Conservation (phyloP, 2,113 vertebrate species). For the Mirza zaza region DNA sequence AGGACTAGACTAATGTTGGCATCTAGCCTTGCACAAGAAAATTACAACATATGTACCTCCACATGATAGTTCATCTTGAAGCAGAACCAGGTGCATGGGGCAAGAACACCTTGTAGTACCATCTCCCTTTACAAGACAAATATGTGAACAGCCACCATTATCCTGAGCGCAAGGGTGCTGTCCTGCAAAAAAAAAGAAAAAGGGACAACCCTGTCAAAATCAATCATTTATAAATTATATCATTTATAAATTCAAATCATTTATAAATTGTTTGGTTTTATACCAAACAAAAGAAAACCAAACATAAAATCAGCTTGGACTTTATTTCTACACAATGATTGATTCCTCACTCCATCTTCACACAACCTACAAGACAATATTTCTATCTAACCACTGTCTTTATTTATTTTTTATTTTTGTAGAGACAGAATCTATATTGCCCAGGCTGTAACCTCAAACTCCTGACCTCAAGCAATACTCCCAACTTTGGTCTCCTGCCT, state of each 20-base stretch:
- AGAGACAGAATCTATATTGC: too few relatives aligned
- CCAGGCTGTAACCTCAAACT: too few relatives aligned
- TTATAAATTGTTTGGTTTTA: too few relatives aligned
- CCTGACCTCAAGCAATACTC: too few relatives aligned
- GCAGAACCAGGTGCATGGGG: conserved; percentile 94
- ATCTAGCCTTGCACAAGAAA: background rate
- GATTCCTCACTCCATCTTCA: background rate
- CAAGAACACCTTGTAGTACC: conserved; percentile 97
- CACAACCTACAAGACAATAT: background rate
- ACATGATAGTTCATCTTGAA: conserved; percentile 96
- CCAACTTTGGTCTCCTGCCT: too few relatives aligned
- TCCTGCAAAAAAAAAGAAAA: conserved; percentile 80
- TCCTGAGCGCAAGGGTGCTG: conserved; percentile 96
- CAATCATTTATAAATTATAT: background rate
- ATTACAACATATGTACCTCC: conserved; percentile 87
- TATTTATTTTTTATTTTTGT: background rate
- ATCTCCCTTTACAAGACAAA: conserved; percentile 97
- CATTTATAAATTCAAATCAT: too few relatives aligned
- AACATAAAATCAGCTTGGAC: background rate
- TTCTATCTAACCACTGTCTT: background rate
- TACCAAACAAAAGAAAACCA: background rate
- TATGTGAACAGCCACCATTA: conserved; percentile 97
- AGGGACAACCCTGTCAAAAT: background rate
- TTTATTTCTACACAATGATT: background rate
- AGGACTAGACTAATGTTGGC: background rate